Evolutionary conservation across 2,797 vertebrate genomes (phyloP).

Genomic region (Spondyliosoma cantharus): DNA sequence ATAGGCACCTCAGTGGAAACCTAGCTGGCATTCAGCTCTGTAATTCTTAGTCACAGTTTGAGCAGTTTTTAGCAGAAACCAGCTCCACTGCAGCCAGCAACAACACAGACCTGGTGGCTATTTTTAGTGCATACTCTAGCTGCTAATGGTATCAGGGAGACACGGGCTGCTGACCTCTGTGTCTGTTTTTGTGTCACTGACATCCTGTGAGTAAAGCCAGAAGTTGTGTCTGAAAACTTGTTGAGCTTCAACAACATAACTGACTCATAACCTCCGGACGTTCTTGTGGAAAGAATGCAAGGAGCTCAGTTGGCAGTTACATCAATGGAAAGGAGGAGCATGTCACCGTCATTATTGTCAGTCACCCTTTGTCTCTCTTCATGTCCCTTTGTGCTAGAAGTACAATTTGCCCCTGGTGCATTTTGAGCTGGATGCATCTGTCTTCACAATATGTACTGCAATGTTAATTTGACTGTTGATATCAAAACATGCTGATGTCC

Average conservation of each 20-base stretch:
- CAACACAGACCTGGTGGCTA: constrained; percentile 62
- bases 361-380: background rate
- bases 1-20: constrained; percentile 71
- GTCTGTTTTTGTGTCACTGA: constrained; percentile 34
- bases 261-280: constrained; percentile 17
- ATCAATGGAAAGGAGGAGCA: constrained; percentile 27
- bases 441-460: background rate
- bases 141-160: constrained; percentile 50
- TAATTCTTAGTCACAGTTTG: constrained; percentile 35
- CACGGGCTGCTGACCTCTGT: constrained; percentile 33
- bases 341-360: constrained; percentile 1
- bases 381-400: background rate
- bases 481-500: constrained; percentile 7
- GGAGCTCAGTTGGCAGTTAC: constrained; percentile 29
- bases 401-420: background rate
- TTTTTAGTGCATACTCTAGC: constrained; percentile 67
- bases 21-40: constrained; percentile 62
- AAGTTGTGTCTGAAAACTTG: constrained; percentile 39
- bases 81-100: constrained; percentile 38
- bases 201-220: constrained; percentile 28
- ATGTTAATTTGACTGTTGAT: constrained; percentile 10
- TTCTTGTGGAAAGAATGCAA: constrained; percentile 66
- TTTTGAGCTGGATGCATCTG: constrained; percentile 1
- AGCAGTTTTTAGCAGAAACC: constrained; percentile 46
- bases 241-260: constrained; percentile 41